A percentile compares a stretch with the other conserved stretches of the same genome.
phyloP scores from a whole-genome alignment of 2,888 invertebrate genomes.

The Ctenicera cuprea region DNA sequence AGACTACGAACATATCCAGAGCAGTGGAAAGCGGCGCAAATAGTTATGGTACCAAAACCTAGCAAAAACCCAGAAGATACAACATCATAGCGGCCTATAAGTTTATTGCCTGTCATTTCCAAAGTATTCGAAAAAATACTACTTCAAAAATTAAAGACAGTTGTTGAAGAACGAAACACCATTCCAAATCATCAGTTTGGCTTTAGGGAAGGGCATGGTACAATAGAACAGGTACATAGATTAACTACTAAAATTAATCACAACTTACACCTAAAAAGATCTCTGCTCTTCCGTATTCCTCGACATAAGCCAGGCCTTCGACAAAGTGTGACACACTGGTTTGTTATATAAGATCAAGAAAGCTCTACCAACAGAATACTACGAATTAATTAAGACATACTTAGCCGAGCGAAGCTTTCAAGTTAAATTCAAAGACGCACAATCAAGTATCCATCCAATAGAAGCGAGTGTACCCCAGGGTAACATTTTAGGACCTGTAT shows the following conservation, averaged over 20 bases:
- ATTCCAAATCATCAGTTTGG: background rate
- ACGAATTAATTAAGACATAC: background rate
- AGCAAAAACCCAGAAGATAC: constrained; percentile 1
- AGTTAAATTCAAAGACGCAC: no score
- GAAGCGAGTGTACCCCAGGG: constrained; percentile 5
- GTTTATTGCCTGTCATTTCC: constrained; percentile 9
- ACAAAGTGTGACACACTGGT: constrained; percentile 11
- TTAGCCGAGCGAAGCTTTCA: constrained; percentile 2
- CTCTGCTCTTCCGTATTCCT: constrained; percentile 2
- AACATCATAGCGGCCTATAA: no score
- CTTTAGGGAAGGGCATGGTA: no score
- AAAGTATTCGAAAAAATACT: constrained; percentile 22
- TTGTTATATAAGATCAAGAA: constrained; percentile 14
- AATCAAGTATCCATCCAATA: background rate
- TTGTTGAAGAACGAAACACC: constrained; percentile 1
- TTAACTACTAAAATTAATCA: background rate
- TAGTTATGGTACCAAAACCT: no score
- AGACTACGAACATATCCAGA: constrained; percentile 6
- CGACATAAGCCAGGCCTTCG: constrained; percentile 23
- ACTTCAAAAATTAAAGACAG: constrained; percentile 1
- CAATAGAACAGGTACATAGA: no score
- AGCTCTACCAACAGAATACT: constrained; percentile 11
- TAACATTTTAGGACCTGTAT: constrained; percentile 4
- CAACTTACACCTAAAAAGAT: constrained; percentile 11
- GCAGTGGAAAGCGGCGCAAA: constrained; percentile 18